These are phyloP conservation scores for Muscina levida DNA, from an alignment of 2,888 invertebrate genomes.

Conservation along the genomic window DNA sequence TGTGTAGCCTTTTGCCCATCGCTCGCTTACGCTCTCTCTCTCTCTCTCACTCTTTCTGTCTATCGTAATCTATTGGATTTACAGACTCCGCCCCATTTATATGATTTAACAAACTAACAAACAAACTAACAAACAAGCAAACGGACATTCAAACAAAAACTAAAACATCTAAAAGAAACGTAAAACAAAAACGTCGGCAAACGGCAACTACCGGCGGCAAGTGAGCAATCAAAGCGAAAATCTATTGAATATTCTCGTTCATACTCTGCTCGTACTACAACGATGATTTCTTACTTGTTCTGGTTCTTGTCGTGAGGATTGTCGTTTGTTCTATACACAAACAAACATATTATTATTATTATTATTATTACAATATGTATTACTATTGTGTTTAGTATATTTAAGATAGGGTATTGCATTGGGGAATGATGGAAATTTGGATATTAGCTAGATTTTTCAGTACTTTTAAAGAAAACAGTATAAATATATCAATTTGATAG, in stretches of 20 bases:
- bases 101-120: conserved; percentile 32
- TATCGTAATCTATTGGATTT: conserved; percentile 48
- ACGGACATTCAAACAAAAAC: conserved; percentile 13
- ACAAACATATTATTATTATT: conserved; percentile 8
- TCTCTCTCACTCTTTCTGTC: neutral
- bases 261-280: neutral
- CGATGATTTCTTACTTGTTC: conserved; percentile 10
- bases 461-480: too few relatives aligned
- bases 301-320: neutral
- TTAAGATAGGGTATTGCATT: neutral
- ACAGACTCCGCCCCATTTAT: conserved; percentile 50
- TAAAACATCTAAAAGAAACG: neutral
- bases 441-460: too few relatives aligned
- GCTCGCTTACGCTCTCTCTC: neutral
- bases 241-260: conserved; percentile 34
- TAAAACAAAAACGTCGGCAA: conserved; percentile 12
- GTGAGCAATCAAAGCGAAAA: conserved; percentile 38
- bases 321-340: conserved; percentile 2
- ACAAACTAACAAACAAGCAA: neutral
- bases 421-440: conserved; percentile 20
- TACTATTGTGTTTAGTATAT: conserved; percentile 14
- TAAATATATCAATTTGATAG: too few relatives aligned
- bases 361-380: conserved; percentile 31
- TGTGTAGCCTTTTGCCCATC: conserved; percentile 26
- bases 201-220: conserved; percentile 49